Base-by-base conservation (phyloP, 2,113 vertebrate species). In the Cyanoramphus novaezelandiae region DNA sequence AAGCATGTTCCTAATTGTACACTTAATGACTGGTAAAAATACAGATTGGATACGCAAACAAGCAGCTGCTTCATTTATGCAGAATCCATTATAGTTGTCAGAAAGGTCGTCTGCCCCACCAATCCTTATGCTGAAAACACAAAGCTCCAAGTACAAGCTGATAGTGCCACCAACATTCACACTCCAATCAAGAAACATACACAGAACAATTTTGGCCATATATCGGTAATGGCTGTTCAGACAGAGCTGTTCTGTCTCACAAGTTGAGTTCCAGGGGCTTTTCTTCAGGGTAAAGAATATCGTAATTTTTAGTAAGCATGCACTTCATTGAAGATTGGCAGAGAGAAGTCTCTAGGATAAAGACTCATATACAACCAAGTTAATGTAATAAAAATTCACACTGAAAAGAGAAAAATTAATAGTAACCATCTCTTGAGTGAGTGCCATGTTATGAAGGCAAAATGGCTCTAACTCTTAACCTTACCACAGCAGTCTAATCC, bases 61-160 rank as follows among this genome's bases (percentile, higher is more conserved):
- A 95, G 92, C 77, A 96, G 47, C 86, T 97, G 88, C 71, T 95
- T 92, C 85, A 37, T 84, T 52, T 96, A n/a, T 75, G 76, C 74
- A 19, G 72, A 95, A 94, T 62, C 59, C 89, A 96, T 90, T 79
- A 89, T 11, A 85, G 65, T 95, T 95, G 96, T 87, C 91, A 95
- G 44, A 92, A 52, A 91, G 93, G 74, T 92, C 92, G 80, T 84
- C 90, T 70, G 71, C 24, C 47, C 23, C 43, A 43, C 64, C 81
- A 95, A 70, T 95, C 75, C 75, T 89, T 79, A 46, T 33, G 33
- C 10, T 35, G 77, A 92, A 93, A 93, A 53, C 78, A 95, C 87
- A 85, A 52, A 92, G 67, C 43, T 53, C 19, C 69, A 77, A 89
- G 93, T 71, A 70, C 35, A 93, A 87, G 18, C 55, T 84, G 71